Evolutionary conservation across 2,113 vertebrate species (phyloP), one percentile per base, ranked within the genome.

Genomic region (Sinosuthora webbiana): DNA sequence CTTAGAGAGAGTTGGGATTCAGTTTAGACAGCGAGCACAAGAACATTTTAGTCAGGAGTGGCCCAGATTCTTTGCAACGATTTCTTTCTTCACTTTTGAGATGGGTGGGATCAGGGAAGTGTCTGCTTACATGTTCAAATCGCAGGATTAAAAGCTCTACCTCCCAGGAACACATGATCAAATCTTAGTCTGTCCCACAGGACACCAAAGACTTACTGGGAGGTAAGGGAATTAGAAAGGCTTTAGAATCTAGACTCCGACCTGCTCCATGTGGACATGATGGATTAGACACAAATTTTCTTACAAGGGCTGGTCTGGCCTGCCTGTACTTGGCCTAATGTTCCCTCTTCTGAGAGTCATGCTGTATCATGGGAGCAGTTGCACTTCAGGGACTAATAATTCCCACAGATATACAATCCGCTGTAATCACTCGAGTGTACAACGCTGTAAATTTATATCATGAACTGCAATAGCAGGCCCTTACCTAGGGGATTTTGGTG

Each of bases 171-270:
- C 50, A 24, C 39, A 64, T 10, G 15, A 68, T 44, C 64, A 89
- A 87, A 75, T 68, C 67, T 52, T 50, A 52, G 60, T 44, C 30
- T 45, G 63, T 73, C 74, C 81, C 67, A 67, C 7, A 75, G 62
- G 69, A 87, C 44, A 31, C 60, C 7, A 23, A 82, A 84, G 70
- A 45, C 87, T 82, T 89, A 53, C 57, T 2, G 17, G 81, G 67
- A 87, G 68, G 87, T 87, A 93, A 87, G 45, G 76, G 93, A 90
- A 89, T 91, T 80, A 91, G 67, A 74, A 91, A 87, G 68, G 71
- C 63, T 91, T 95, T 95, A 90, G 82, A 88, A 81, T 56, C 71
- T 39, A 83, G 35, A 35, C 47, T 88, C 35, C 71, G 86, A 50
- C 41, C 44, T 0, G 0, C 37, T 93, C 63, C 68, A 86, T 69